Percentiles rank a stretch among this genome's conserved stretches.
These are phyloP conservation scores for Athrips mouffetella DNA, from an alignment of 2,888 invertebrate genomes.

Conservation along the genomic window DNA sequence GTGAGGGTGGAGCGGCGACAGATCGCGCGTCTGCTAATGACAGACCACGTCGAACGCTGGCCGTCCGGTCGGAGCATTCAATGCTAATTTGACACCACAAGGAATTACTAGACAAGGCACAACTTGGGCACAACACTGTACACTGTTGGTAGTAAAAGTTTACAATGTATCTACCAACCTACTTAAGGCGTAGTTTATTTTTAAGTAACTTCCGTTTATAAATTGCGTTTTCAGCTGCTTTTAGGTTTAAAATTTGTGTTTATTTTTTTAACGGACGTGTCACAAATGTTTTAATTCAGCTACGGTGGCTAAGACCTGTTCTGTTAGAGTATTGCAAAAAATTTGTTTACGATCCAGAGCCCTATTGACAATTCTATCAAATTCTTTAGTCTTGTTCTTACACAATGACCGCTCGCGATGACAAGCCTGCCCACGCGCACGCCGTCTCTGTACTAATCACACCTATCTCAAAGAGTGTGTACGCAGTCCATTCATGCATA, in stretches of 20 bases:
- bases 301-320: too few relatives aligned
- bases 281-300: too few relatives aligned
- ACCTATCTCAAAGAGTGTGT: conserved; percentile 48
- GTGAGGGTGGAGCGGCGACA: conserved; percentile 33
- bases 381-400: conserved; percentile 40
- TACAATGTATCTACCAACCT: too few relatives aligned
- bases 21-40: conserved; percentile 36
- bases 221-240: too few relatives aligned
- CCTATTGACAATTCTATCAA: conserved; percentile 40
- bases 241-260: too few relatives aligned
- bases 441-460: conserved; percentile 60
- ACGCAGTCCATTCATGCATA: conserved; percentile 64
- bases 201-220: too few relatives aligned
- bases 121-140: too few relatives aligned
- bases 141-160: too few relatives aligned
- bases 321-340: too few relatives aligned
- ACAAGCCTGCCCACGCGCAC: conserved; percentile 70
- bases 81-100: conserved; percentile 60
- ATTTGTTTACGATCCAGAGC: not conserved
- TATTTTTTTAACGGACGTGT: too few relatives aligned
- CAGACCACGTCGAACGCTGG: conserved; percentile 37
- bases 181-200: too few relatives aligned
- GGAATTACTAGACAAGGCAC: conserved; percentile 52
- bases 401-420: conserved; percentile 70
- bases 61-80: conserved; percentile 74